These are phyloP conservation scores for Ichneumon xanthorius DNA, from an alignment of 2,888 invertebrate genomes.

Conservation along the genomic window DNA sequence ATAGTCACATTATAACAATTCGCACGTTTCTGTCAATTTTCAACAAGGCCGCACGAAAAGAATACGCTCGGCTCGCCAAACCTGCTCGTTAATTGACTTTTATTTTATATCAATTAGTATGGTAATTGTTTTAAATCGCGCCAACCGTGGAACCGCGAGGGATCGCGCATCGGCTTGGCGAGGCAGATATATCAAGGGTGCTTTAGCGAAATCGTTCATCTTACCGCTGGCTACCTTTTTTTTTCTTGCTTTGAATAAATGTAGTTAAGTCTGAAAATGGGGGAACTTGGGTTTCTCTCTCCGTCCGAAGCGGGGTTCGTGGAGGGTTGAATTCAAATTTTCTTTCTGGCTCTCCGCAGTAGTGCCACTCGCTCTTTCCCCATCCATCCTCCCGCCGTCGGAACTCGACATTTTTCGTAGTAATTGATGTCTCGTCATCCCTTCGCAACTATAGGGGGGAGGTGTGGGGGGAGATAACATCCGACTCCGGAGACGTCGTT, in stretches of 20 bases:
- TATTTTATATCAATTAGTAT: constrained; percentile 11
- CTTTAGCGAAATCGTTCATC: constrained; percentile 4
- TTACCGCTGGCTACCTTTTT: background rate
- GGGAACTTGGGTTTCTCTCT: background rate
- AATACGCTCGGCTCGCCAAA: too few species aligned
- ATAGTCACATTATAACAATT: too few species aligned
- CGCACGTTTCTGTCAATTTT: too few species aligned
- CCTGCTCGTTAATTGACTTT: too few species aligned
- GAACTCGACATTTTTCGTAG: constrained; percentile 30
- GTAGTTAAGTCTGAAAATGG: constrained; percentile 12
- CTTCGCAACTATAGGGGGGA: background rate
- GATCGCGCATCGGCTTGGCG: constrained; percentile 7
- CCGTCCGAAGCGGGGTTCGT: background rate
- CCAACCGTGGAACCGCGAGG: background rate
- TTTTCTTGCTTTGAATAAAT: constrained; percentile 32
- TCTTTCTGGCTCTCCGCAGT: constrained; percentile 3
- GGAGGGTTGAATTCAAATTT: constrained; percentile 39
- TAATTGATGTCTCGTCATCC: constrained; percentile 42
- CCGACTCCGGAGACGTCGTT: background rate
- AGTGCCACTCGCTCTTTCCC: constrained; percentile 22
- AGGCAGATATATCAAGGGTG: constrained; percentile 2
- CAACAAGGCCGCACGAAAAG: too few species aligned
- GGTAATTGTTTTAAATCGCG: background rate
- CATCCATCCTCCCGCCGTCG: background rate
- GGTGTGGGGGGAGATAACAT: background rate